Conservation (phyloP, 2,113 vertebrate genomes). For the Pimephales promelas region DNA sequence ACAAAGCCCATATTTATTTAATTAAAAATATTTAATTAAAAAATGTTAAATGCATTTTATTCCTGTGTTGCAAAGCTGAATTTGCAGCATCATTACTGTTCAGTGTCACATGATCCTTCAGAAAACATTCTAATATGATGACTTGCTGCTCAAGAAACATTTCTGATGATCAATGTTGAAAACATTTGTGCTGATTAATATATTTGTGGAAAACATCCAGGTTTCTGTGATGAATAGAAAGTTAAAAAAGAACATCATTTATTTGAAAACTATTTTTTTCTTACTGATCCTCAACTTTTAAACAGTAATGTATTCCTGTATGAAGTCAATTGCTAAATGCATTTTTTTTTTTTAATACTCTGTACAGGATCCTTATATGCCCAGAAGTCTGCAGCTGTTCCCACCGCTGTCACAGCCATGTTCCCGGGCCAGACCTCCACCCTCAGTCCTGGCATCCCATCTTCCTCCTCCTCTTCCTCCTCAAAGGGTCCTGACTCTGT, state of each 20-base stretch:
- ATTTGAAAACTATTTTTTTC: background rate
- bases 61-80: background rate
- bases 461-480: conserved; percentile 70
- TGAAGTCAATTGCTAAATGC: background rate
- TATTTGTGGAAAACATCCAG: background rate
- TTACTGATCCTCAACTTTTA: background rate
- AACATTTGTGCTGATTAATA: background rate
- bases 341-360: background rate
- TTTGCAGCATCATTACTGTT: background rate
- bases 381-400: conserved; percentile 69
- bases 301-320: background rate
- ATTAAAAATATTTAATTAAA: too few relatives aligned
- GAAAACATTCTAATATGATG: background rate
- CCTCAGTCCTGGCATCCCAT: conserved; percentile 69
- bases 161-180: background rate
- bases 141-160: background rate
- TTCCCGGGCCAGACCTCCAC: conserved; percentile 65
- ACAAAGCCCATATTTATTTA: too few relatives aligned
- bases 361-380: conserved; percentile 75
- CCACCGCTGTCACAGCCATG: conserved; percentile 65
- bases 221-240: background rate
- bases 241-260: too few relatives aligned
- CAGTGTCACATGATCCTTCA: background rate
- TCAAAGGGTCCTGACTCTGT: conserved; percentile 72
- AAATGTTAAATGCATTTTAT: background rate